Percentiles rank a stretch among this genome's conserved stretches.
Conservation (phyloP, 2,888 invertebrate genomes). For the Norana najaformis region DNA sequence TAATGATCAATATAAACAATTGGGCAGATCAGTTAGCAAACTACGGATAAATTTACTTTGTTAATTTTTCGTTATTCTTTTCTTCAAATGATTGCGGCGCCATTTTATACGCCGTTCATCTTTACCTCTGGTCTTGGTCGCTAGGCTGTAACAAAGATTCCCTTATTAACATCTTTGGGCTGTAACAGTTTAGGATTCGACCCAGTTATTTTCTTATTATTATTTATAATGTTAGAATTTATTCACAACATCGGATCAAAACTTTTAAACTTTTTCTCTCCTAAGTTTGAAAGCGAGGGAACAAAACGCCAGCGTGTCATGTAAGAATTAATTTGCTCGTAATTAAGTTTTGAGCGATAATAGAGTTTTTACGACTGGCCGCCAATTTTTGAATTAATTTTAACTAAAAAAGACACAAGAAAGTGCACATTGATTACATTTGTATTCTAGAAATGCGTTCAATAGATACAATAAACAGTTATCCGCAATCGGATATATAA, state of each 20-base stretch:
- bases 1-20: too few relatives aligned
- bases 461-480: too few relatives aligned
- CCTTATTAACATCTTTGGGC: too few relatives aligned
- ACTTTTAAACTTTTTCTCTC: background rate
- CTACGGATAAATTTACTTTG: too few relatives aligned
- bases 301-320: background rate
- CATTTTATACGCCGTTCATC: background rate
- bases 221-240: conserved; percentile 26
- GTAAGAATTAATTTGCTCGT: background rate
- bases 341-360: conserved; percentile 21
- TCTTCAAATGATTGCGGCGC: background rate
- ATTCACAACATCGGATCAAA: conserved; percentile 19
- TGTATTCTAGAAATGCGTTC: too few relatives aligned
- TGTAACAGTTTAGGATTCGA: background rate
- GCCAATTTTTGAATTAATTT: background rate
- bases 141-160: too few relatives aligned
- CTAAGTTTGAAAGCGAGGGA: conserved; percentile 8
- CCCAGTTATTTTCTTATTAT: background rate
- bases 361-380: background rate
- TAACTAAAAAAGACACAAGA: too few relatives aligned
- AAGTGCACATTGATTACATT: too few relatives aligned
- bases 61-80: too few relatives aligned
- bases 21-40: too few relatives aligned
- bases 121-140: background rate
- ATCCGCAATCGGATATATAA: too few relatives aligned